Evolutionary conservation across 2,888 invertebrate genomes (phyloP), one percentile per base, ranked within the genome.

Genomic region (Eretmocerus hayati): DNA sequence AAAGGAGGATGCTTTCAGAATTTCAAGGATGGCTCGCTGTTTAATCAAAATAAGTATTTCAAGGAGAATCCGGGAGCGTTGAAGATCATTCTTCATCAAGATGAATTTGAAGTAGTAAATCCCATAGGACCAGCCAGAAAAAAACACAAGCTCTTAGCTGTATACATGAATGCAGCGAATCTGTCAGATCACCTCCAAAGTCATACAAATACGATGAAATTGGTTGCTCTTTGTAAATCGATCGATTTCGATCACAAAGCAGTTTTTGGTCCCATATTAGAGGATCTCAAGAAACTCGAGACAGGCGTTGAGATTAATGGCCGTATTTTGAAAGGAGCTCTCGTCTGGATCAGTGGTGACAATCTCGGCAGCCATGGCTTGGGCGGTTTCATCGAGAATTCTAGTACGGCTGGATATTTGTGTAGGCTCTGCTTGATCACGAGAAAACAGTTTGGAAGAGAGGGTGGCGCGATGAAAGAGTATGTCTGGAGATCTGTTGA

Each of bases 21-120:
- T 46, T 55, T 48, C 20, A 46, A 22, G n/a, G 53, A 53, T 33
- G 48, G 53, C 31, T 20, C 13, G 18, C 23, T 50, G 20, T 53
- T 30, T 39, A 32, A 38, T 33, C 20, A 32, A 18, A 50, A 53
- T 31, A 19, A 35, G 15, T 46, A 48, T 44, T 50, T 50, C 16
- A 19, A 42, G 30, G 21, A 43, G 6, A 44, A 50, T 42, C 26
- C 48, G 2, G 20, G 50, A 40, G 37, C 46, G 8, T 40, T 55
- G 6, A 40, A 51, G 49, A 43, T 60, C 15, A 59, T 63, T 35
- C 42, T 63, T 11, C 63, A 58, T 52, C 62, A 64, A 53, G 62
- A 64, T 55, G 53, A 57, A 11, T 62, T 64, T 46, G 60, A 64
- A 47, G 33, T 59, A 23, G 64, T 62, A n/a, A 64, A 65, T 51